These are phyloP conservation scores for Dione vanillae DNA, from an alignment of 2,888 invertebrate genomes.

Conservation along the genomic window DNA sequence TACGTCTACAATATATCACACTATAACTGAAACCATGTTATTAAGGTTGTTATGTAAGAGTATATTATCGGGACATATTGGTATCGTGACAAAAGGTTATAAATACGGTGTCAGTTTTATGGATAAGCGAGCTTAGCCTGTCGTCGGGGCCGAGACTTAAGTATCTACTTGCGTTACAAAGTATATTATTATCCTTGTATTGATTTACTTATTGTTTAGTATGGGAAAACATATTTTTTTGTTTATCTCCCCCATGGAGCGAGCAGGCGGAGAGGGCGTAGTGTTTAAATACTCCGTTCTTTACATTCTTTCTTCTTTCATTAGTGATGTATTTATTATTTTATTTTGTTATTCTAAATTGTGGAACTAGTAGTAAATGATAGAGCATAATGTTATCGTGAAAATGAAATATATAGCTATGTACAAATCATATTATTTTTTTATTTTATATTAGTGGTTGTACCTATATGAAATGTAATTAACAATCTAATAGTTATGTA, in stretches of 20 bases:
- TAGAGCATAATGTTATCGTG: too few species aligned
- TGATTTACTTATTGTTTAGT: not conserved
- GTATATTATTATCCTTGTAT: conserved; percentile 9
- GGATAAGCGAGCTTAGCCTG: conserved; percentile 65
- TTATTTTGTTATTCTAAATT: too few species aligned
- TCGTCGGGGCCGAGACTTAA: conserved; percentile 15
- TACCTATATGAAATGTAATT: too few species aligned
- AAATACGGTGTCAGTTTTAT: conserved; percentile 71
- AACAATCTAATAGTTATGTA: too few species aligned
- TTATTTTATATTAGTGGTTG: too few species aligned
- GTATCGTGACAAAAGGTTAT: conserved; percentile 79
- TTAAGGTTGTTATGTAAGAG: conserved; percentile 73
- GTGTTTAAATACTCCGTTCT: too few species aligned
- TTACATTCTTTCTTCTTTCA: too few species aligned
- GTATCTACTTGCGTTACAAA: conserved; percentile 16
- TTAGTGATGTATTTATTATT: too few species aligned
- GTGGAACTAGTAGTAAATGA: too few species aligned
- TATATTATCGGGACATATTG: conserved; percentile 80
- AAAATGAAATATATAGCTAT: too few species aligned
- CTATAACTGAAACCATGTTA: conserved; percentile 57
- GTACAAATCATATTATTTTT: too few species aligned
- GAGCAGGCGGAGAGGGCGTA: too few species aligned
- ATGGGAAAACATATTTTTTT: not conserved
- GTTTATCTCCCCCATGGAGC: not conserved
- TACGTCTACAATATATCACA: not conserved